phyloP scores from a whole-genome alignment of 2,888 invertebrate genomes.

The Selenia dentaria region DNA sequence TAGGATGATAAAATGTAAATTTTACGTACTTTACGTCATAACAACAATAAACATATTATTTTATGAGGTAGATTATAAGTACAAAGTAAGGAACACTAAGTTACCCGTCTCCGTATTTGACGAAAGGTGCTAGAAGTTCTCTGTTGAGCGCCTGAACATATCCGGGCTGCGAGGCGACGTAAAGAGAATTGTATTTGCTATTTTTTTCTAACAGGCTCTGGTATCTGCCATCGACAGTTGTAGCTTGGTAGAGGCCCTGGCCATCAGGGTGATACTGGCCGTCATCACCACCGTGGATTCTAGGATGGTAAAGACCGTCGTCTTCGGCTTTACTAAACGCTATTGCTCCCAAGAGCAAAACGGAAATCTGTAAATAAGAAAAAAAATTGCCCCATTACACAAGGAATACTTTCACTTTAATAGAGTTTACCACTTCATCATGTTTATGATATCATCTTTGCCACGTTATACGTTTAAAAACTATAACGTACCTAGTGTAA shows the following conservation, averaged over 20 bases:
- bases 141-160: constrained; percentile 52
- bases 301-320: constrained; percentile 77
- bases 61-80: not conserved
- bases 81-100: constrained; percentile 2
- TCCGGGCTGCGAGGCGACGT: constrained; percentile 52
- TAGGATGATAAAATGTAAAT: not conserved
- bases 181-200: constrained; percentile 54
- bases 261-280: constrained; percentile 53
- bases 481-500: no score
- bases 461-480: no score
- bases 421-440: no score
- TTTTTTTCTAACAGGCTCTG: constrained; percentile 45
- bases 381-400: not conserved
- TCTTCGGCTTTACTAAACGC: constrained; percentile 55
- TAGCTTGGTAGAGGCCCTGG: constrained; percentile 42
- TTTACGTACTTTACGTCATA: not conserved
- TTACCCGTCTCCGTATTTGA: constrained; percentile 52
- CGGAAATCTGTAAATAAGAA: constrained; percentile 43
- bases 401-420: no score
- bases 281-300: constrained; percentile 54
- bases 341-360: constrained; percentile 47
- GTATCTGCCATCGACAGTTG: constrained; percentile 33
- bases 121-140: constrained; percentile 56
- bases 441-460: no score
- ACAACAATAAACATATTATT: not conserved